Percentiles rank a stretch among this genome's conserved stretches.
Evolutionary conservation across 2,113 vertebrate species (phyloP).

Genomic region (Solea senegalensis): DNA sequence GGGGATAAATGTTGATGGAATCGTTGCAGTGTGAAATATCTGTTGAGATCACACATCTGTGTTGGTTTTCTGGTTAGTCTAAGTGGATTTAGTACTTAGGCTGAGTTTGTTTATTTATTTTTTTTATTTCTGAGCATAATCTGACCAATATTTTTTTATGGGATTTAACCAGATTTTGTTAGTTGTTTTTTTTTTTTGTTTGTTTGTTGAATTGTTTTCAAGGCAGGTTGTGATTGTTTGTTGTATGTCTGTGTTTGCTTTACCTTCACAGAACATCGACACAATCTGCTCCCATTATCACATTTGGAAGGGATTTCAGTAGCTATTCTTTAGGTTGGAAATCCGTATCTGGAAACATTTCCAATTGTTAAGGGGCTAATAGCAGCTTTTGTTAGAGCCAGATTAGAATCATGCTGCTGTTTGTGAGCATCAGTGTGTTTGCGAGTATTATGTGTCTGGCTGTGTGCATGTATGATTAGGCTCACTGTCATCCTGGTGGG

Average conservation of each 20-base stretch:
- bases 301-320: slow-evolving; percentile 34
- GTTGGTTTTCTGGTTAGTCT: slow-evolving; percentile 29
- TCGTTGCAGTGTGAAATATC: slow-evolving; percentile 6
- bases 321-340: slow-evolving; percentile 16
- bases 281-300: slow-evolving; percentile 34
- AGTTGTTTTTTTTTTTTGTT: too few relatives aligned
- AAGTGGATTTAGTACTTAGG: slow-evolving; percentile 19
- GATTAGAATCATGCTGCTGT: slow-evolving; percentile 26
- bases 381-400: slow-evolving; percentile 41
- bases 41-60: slow-evolving; percentile 23
- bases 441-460: slow-evolving; percentile 28
- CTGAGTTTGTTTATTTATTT: slow-evolving; percentile 27
- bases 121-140: neutral
- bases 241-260: slow-evolving; percentile 26
- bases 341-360: slow-evolving; percentile 24
- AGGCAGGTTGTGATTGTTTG: slow-evolving; percentile 5
- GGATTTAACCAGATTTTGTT: slow-evolving; percentile 16
- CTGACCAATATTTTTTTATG: slow-evolving; percentile 13
- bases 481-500: slow-evolving; percentile 43
- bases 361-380: slow-evolving; percentile 32
- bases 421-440: slow-evolving; percentile 52
- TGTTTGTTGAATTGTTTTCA: slow-evolving; percentile 2
- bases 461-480: slow-evolving; percentile 13
- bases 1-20: slow-evolving; percentile 14
- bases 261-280: slow-evolving; percentile 15